Base-by-base conservation (phyloP, 2,113 vertebrate genomes). In the Nerophis lumbriciformis region DNA sequence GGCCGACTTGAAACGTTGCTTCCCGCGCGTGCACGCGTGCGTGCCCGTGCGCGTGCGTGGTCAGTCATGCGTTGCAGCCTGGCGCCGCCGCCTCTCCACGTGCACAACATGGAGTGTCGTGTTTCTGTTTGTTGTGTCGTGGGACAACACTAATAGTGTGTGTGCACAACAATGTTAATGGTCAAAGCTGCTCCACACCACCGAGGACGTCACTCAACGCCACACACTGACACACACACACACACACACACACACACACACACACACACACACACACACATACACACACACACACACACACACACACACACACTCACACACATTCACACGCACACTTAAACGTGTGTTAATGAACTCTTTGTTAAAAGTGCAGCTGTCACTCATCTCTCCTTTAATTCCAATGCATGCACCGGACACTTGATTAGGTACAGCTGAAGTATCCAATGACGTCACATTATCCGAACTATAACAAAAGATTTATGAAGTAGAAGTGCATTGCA, bases 51-150 rank as follows among this genome's bases (percentile, higher is more conserved):
- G 76, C 71, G 71, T 61, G 75, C 64, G 78, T 77, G 71, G 55
- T 69, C 90, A 92, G 88, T 89, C 90, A 90, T 88, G 91, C 92
- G 80, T 92, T 75, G 79, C 86, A 61, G 81, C 47, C 70, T 61
- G 91, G 92, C 92, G 91, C 92, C 92, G 82, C 81, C 42, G 85
- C 87, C 82, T 82, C 90, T 83, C 68, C 61, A 85, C 87, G 83
- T 86, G 90, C 81, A 85, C 91, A 85, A 88, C 86, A 88, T 90
- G 73, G 84, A 91, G 92, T 92, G 90, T 93, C 90, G 76, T 71
- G 87, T 93, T 93, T 89, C 92, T 88, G 77, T 79, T 89, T 90
- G 91, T 92, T 89, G 88, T 89, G 84, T 83, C 85, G 87, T 79
- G 72, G 77, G 78, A 56, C 53, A 79, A 77, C 81, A 83, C 81